Evolutionary conservation across 2,113 vertebrate genomes (phyloP), one percentile per base, ranked within the genome.

Genomic region (Grus americana): DNA sequence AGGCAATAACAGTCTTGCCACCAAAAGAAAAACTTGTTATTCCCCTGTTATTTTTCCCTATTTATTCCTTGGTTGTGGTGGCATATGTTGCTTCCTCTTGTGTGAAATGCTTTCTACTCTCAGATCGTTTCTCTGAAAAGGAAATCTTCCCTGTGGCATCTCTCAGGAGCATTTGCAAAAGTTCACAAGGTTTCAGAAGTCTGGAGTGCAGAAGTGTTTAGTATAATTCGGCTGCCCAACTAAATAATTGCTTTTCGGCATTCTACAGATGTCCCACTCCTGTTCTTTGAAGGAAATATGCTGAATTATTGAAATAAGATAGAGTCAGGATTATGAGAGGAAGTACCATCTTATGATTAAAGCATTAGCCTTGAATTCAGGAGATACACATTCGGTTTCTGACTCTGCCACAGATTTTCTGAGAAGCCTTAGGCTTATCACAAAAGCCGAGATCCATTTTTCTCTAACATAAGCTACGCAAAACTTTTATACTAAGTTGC

Each of bases 61-160:
- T 95, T 95, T 96, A 92, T 97, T 93, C 90, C 71, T 94, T 55
- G 86, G 79, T 88, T 95, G 72, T 73, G 74, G 92, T 75, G 12
- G 82, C 94, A 93, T 96, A 96, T 96, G 95, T 96, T 96, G 93
- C 95, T 96, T 96, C 86, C 75, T 94, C 90, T 96, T 94, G 92
- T 95, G 79, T 96, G 95, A 96, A 96, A 96, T 96, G 72, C 83
- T 96, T 97, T 96, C 85, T 86, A 73, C 90, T 94, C 90, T 95
- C 95, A 93, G 82, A 95, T 96, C n/a, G 2, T 92, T 94, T 86
- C 90, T 90, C 90, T 90, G 93, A 88, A 93, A 95, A 90, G 79
- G 67, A 93, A 95, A 96, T 96, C 93, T 96, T 96, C 95, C 93
- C 96, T 66, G 79, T 95, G 87, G 95, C 94, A 94, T 91, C 87